Evolutionary conservation across 37 sponge, comb jelly and placozoan species (phyloP).

Genomic region (Lycopodina hypogea): DNA sequence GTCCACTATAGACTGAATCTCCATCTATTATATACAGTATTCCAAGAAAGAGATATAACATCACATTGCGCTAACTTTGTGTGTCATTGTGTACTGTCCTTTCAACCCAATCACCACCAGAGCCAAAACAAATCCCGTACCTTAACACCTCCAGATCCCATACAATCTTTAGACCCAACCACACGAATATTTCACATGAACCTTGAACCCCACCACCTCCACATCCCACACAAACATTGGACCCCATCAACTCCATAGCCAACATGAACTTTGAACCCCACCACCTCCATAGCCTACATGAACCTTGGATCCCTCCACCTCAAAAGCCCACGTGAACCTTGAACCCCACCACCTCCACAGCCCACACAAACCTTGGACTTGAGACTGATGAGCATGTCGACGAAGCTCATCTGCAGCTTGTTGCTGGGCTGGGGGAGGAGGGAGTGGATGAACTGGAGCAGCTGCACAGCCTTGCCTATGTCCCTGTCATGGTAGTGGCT

Average conservation of each 20-base stretch:
- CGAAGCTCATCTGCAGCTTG: not conserved
- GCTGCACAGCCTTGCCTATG: not conserved
- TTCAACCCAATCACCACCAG: too few species aligned
- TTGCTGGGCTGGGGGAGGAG: conserved; percentile 3
- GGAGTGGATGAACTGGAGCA: conserved; percentile 29
- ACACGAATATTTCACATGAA: too few species aligned
- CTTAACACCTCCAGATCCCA: too few species aligned
- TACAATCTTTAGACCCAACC: too few species aligned
- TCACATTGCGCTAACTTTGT: too few species aligned
- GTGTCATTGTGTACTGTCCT: too few species aligned
- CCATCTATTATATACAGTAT: too few species aligned
- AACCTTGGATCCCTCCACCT: not conserved
- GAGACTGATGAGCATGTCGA: conserved; percentile 17
- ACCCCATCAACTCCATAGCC: not conserved
- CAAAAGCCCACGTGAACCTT: not conserved
- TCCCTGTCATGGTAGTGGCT: not conserved
- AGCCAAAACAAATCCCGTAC: too few species aligned
- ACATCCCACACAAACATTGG: too few species aligned
- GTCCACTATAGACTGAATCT: too few species aligned
- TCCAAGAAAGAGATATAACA: too few species aligned
- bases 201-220: too few species aligned
- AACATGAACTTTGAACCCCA: not conserved
- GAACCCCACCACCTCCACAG: not conserved
- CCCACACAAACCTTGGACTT: conserved; percentile 23
- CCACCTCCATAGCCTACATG: not conserved